Base-by-base conservation (phyloP, 2,888 invertebrate genomes). In the Amblyjoppa fuscipennis region DNA sequence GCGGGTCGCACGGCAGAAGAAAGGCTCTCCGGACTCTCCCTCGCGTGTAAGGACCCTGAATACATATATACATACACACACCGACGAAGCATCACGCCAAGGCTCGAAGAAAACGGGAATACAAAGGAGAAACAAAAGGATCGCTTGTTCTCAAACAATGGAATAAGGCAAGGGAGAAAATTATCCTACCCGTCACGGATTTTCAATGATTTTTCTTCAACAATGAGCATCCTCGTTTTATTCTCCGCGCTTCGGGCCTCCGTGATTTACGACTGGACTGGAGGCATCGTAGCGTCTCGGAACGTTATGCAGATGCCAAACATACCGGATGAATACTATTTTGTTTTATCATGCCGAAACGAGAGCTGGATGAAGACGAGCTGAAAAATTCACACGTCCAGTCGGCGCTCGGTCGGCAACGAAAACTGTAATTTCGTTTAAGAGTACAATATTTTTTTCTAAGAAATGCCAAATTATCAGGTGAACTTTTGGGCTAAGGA, bases 141-240 rank as follows among this genome's bases (percentile, higher is more conserved):
- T 53, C 59, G 53, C 76, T 77, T 59, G 51, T 76, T 76, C 59
- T 9, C 78, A 70, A 79, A 41, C 78, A 78, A 69, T 77, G 49
- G 56, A 59, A 34, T 64, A 13, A 68, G 11, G 41, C 61, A n/a
- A 56, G 53, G 31, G n/a, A 66, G 53, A 77, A 77, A 68, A 68
- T 77, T 56, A 77, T 77, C 16, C 31, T 31, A 28, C 28, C 53
- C 76, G 68, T 77, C 68, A 77, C 76, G 76, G 68, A 77, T 59
- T 68, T 74, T 71, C 73, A 45, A 74, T 78, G 64, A 85, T 61
- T 51, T 28, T 34, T 31, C 34, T 56, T 45, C 25, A 56, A 68
- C 28, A 13, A 69, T 79, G 56, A 64, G 38, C 66, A 51, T 77
- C 69, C 53, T 69, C 69, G 61, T 41, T 25, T 20, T 53, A 13